Percentiles rank a stretch among this genome's conserved stretches.
These are phyloP conservation scores for Trachythela sp. DNA, from an alignment of 64 coral and sea anemone genomes.

Conservation along the genomic window DNA sequence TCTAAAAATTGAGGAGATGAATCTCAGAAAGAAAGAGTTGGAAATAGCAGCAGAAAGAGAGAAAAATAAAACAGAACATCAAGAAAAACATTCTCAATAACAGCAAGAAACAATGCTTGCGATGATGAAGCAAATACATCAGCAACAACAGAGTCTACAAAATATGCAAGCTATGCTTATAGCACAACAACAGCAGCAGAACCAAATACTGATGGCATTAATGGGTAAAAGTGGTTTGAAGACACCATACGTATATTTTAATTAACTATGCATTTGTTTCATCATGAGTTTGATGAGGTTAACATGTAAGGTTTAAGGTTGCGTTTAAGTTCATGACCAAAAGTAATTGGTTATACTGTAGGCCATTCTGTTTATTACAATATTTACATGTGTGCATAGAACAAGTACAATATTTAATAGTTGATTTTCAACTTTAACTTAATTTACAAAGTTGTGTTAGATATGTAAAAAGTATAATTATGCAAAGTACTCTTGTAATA, in stretches of 20 bases:
- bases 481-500: background rate
- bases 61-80: background rate
- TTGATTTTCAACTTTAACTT: background rate
- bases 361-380: background rate
- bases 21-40: background rate
- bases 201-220: slow-evolving; percentile 3
- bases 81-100: background rate
- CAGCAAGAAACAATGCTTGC: background rate
- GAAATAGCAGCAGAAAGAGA: background rate
- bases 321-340: background rate
- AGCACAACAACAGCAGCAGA: background rate
- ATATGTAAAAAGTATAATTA: too few relatives aligned
- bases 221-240: background rate
- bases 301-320: background rate
- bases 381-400: background rate
- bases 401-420: background rate
- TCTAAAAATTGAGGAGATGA: background rate
- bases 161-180: background rate
- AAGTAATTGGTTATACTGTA: background rate
- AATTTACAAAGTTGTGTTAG: background rate
- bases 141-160: background rate
- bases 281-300: background rate
- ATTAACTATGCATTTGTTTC: background rate
- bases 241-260: background rate
- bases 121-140: background rate